Conservation (phyloP, 2,888 invertebrate genomes). For the Trilocha varians region DNA sequence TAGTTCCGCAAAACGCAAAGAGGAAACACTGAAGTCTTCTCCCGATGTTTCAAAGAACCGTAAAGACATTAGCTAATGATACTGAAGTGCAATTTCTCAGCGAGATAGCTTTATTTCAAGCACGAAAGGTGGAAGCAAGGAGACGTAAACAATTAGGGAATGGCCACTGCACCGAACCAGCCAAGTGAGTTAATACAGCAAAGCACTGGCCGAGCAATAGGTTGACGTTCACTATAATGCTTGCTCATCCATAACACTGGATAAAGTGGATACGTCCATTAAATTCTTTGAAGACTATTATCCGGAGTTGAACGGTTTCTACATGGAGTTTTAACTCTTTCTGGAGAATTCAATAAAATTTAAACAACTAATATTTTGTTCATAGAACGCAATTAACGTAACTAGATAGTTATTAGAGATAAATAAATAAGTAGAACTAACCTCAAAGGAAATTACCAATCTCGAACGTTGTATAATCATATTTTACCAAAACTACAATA, state of each 20-base stretch:
- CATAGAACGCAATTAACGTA: too few species aligned
- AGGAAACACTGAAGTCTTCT: conserved; percentile 27
- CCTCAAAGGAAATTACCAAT: too few species aligned
- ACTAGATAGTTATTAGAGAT: too few species aligned
- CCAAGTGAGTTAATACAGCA: conserved; percentile 43
- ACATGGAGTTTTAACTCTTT: too few species aligned
- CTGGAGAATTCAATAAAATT: too few species aligned
- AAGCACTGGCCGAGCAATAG: conserved; percentile 34
- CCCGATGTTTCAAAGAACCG: conserved; percentile 13
- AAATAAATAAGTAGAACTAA: too few species aligned
- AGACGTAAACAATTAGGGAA: conserved; percentile 55
- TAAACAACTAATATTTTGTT: too few species aligned
- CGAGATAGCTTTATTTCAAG: conserved; percentile 18
- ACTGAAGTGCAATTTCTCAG: conserved; percentile 18
- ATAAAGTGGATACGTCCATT: too few species aligned
- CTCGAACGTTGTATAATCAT: too few species aligned
- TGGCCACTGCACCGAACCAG: conserved; percentile 41
- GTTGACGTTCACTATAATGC: background rate
- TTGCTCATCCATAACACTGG: background rate
- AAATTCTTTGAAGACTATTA: too few species aligned
- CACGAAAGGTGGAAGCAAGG: conserved; percentile 22
- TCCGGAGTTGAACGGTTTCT: too few species aligned
- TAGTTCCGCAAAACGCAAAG: conserved; percentile 12
- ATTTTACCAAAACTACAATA: too few species aligned
- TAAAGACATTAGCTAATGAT: background rate